Evolutionary conservation across 2,888 invertebrate species (phyloP).

Genomic region (Urechis unicinctus): DNA sequence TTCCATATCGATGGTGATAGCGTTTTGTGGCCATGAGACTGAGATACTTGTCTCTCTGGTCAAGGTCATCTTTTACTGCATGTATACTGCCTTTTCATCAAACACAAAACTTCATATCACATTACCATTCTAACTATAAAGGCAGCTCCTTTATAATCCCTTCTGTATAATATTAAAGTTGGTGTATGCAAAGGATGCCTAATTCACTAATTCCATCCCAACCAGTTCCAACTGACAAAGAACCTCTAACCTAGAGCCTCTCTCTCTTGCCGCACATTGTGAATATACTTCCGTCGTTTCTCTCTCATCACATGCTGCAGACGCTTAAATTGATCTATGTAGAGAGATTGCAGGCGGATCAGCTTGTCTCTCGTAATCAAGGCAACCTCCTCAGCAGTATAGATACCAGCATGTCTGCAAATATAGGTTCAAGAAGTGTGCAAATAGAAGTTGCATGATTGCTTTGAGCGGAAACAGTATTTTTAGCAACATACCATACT

Average conservation of each 20-base stretch:
- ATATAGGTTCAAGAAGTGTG: no score
- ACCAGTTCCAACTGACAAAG: background rate
- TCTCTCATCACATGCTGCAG: constrained; percentile 67
- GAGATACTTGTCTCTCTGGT: constrained; percentile 69
- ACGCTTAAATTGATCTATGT: constrained; percentile 74
- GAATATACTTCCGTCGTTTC: constrained; percentile 68
- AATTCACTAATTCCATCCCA: no score
- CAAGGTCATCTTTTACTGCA: constrained; percentile 46
- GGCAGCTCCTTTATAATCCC: background rate
- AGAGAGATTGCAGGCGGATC: constrained; percentile 70
- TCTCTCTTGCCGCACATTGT: constrained; percentile 40
- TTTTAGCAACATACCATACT: no score
- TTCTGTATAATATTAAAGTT: no score
- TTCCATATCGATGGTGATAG: constrained; percentile 72
- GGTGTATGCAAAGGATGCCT: no score
- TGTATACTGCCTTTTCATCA: constrained; percentile 59
- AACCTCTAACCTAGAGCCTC: background rate
- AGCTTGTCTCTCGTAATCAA: constrained; percentile 69
- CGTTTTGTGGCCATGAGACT: constrained; percentile 74
- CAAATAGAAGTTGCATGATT: no score
- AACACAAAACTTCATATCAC: background rate
- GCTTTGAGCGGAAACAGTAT: no score
- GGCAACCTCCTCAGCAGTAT: constrained; percentile 81
- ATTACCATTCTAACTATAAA: background rate
- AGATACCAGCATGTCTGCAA: constrained; percentile 76